Evolutionary conservation across 2,888 invertebrate genomes (phyloP), one percentile per base, ranked within the genome.

Genomic region (Lordiphosa andalusiaca): DNA sequence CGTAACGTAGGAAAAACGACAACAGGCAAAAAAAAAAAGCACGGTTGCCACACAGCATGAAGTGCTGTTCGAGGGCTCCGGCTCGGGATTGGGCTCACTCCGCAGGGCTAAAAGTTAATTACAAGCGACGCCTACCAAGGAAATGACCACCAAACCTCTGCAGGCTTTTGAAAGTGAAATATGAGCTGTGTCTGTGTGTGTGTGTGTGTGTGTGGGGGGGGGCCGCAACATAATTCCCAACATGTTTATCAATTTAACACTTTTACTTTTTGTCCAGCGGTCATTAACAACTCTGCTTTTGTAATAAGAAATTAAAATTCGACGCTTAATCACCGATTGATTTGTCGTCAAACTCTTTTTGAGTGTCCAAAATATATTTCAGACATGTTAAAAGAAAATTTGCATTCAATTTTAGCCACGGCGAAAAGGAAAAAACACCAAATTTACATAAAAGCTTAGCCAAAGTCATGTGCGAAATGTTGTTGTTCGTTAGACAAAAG

Each of bases 61-160:
- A 47, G 47, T 46, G n/a, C 9, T 21, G 44, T 7, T 44, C 19
- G 35, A 25, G 46, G 9, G 21, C 41, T 25, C 38, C 38, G 44
- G 62, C 16, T 16, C 16, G 16, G 44, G 62, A 1, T 16, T 2
- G 16, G 16, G 16, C 19, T 50, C 36, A 47, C 47, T 19, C 73
- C 58, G 47, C 30, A 76, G 76, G 84, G 81, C 77, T 49, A 60
- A 56, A 80, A 70, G 77, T 63, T 83, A 76, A 76, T 83, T 76
- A 76, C 77, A 70, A 70, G 70, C 53, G 76, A 76, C 70, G 76
- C 81, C 84, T 80, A 76, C 81, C 67, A 52, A 64, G 83, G 67
- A 78, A 69, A 61, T 70, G 69, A 25, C 68, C 80, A 25, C 68
- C 80, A 73, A 44, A 36, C 53, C 55, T 53, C 51, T 50, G 44